Base-by-base conservation (phyloP, 2,797 vertebrate species). In the Centroberyx gerrardi region DNA sequence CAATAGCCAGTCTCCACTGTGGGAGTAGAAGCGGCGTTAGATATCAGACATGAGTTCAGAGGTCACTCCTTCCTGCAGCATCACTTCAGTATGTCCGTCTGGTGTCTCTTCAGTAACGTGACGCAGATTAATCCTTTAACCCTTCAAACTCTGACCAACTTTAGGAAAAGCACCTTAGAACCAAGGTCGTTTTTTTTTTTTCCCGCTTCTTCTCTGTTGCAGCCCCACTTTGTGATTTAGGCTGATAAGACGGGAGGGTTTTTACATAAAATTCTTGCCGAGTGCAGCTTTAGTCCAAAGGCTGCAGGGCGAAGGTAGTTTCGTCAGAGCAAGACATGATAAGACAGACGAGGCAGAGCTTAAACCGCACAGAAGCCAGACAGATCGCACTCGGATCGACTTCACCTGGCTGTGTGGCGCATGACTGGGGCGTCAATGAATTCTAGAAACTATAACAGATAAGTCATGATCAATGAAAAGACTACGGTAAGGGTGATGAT, bases 1-100 rank as follows among this genome's bases (percentile, higher is more conserved):
- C 89, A 87, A 89, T 91, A 89, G 38, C 9, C n/a, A 69, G 75
- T 67, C 62, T 87, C 74, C 51, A 8, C 40, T 31, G 79, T 76
- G 69, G 67, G 70, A 64, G 74, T 54, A 36, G 55, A 69, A 28
- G 38, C 71, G 61, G 56, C 31, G 38, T 42, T 72, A 28, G 56
- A 82, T 68, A 68, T 89, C 74, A 85, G 74, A 82, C 63, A 7
- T 7, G 65, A 54, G 83, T 61, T 84, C 83, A 91, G 72, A 80
- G 88, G 88, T 89, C 87, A 83, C 28, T 8, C 6, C 52, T 70
- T 85, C 51, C 69, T 75, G 73, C 58, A 66, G 80, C 40, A 54
- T 81, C 78, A 66, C 29, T 51, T 17, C 18, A 62, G 73, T 56
- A 55, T 7, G 38, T 51, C 63, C 1, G 53, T 56, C 67, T 74